phyloP scores from a whole-genome alignment of 2,797 vertebrate species.

The Sparidentex hasta region DNA sequence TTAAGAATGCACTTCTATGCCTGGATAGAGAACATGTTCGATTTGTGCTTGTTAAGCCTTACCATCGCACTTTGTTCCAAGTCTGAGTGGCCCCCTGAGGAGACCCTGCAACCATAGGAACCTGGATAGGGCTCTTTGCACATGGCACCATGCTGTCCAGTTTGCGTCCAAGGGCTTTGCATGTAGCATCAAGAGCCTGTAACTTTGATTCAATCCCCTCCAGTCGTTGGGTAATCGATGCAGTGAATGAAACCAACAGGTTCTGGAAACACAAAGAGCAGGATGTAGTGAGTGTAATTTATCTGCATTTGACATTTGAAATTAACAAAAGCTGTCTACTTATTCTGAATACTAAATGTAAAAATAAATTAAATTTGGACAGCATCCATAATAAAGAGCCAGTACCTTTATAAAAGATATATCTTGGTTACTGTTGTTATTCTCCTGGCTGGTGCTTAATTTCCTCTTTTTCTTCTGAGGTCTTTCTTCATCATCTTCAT shows the following conservation, averaged over 20 bases:
- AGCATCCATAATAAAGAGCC: background rate
- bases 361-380: background rate
- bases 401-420: constrained; percentile 84
- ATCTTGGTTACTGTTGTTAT: constrained; percentile 93
- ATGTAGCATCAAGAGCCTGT: constrained; percentile 93
- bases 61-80: constrained; percentile 99
- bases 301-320: background rate
- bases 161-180: constrained; percentile 94
- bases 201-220: constrained; percentile 97
- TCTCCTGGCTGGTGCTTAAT: constrained; percentile 90
- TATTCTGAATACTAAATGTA: background rate
- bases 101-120: constrained; percentile 98
- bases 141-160: constrained; percentile 93
- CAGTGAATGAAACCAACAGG: constrained; percentile 93
- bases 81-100: constrained; percentile 98
- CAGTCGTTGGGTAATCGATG: constrained; percentile 93
- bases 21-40: background rate
- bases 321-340: background rate
- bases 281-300: background rate
- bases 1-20: background rate
- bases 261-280: constrained; percentile 82
- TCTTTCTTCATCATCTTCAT: constrained; percentile 91
- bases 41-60: constrained; percentile 55
- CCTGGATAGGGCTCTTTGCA: constrained; percentile 96
- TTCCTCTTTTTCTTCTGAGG: constrained; percentile 92